Conservation (phyloP, 2,797 vertebrate species). For the Scolopax rusticola region DNA sequence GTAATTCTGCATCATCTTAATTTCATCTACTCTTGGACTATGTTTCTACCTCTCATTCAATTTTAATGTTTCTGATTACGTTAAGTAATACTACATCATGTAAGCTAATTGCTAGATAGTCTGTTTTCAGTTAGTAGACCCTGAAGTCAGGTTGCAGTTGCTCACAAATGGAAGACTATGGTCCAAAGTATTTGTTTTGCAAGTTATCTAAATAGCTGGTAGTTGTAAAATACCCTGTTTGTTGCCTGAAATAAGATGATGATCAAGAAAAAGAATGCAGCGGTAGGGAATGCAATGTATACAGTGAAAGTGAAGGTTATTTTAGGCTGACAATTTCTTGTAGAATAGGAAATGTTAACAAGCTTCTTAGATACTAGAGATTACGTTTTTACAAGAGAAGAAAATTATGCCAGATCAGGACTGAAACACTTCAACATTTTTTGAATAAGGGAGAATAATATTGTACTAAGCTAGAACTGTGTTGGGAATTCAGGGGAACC, state of each 20-base stretch:
- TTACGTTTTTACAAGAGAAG: slow-evolving; percentile 8
- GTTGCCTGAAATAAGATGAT: neutral
- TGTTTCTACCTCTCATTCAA: neutral
- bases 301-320: neutral
- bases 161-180: neutral
- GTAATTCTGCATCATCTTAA: neutral
- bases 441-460: neutral
- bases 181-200: neutral
- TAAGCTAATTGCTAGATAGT: neutral
- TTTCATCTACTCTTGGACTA: neutral
- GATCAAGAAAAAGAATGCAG: neutral
- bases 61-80: neutral
- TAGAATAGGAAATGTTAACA: neutral
- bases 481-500: neutral
- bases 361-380: neutral
- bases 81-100: neutral
- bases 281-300: neutral
- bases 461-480: neutral
- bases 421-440: neutral
- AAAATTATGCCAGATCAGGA: neutral
- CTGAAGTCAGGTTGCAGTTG: neutral
- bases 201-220: neutral
- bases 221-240: neutral
- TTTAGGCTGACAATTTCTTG: slow-evolving; percentile 22
- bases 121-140: neutral